Evolutionary conservation across 2,113 vertebrate genomes (phyloP).

Genomic region (Chionis minor): DNA sequence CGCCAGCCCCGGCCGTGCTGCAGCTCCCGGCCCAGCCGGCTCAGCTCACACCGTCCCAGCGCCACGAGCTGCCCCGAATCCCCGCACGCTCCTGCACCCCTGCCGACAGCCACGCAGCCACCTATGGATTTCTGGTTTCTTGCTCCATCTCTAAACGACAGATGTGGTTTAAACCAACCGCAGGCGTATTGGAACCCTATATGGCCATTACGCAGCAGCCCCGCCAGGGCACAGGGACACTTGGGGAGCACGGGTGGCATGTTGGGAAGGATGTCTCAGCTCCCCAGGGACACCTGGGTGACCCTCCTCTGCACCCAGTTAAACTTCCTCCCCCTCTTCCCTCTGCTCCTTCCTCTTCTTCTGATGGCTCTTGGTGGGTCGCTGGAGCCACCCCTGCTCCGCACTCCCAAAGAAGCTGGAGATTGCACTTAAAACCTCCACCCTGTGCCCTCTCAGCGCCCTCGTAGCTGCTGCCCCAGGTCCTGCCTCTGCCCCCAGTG

Average conservation of each 20-base stretch:
- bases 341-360: not conserved
- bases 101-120: rapidly evolving
- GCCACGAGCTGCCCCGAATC: not conserved
- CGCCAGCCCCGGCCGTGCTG: rapidly evolving
- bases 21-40: not conserved
- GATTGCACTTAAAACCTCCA: not conserved
- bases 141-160: slow-evolving; percentile 8
- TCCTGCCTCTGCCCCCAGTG: not conserved
- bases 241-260: rapidly evolving
- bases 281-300: rapidly evolving
- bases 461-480: not conserved
- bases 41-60: not conserved
- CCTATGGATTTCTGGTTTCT: not conserved
- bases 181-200: slow-evolving; percentile 1
- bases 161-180: not conserved
- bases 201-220: not conserved
- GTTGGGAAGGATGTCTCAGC: rapidly evolving
- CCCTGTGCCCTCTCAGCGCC: not conserved
- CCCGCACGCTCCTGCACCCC: rapidly evolving
- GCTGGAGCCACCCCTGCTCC: not conserved
- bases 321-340: not conserved
- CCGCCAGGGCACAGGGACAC: not conserved
- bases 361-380: not conserved
- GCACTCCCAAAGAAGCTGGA: not conserved
- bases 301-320: not conserved